These are phyloP conservation scores for Apus apus DNA, from an alignment of 2,113 vertebrate genomes.

Conservation along the genomic window DNA sequence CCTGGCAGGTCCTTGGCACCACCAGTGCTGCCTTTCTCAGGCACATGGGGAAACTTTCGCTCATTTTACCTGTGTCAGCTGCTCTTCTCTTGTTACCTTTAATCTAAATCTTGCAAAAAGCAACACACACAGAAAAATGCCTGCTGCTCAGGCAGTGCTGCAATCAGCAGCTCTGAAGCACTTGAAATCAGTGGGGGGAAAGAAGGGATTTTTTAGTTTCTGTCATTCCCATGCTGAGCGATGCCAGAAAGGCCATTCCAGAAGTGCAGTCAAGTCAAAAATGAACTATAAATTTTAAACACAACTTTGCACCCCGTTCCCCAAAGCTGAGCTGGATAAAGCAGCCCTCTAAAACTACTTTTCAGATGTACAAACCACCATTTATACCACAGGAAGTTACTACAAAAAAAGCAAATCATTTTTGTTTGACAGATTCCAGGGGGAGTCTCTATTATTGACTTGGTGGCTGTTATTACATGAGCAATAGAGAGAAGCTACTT, in stretches of 20 bases:
- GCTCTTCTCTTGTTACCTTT: background rate
- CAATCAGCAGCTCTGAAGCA: background rate
- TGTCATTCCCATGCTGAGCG: background rate
- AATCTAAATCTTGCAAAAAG: background rate
- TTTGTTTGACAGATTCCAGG: background rate
- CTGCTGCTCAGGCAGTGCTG: background rate
- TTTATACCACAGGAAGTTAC: background rate
- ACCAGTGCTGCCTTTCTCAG: background rate
- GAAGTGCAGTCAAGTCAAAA: background rate
- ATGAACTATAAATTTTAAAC: background rate
- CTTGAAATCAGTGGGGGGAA: background rate
- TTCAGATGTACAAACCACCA: background rate
- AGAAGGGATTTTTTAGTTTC: background rate
- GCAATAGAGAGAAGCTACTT: background rate
- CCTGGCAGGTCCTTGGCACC: background rate
- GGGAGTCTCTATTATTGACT: background rate
- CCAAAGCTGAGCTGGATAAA: background rate
- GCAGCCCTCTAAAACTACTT: background rate
- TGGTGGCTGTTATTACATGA: background rate
- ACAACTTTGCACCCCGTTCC: background rate
- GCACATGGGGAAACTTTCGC: background rate
- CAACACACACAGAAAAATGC: background rate
- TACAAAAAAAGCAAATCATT: background rate
- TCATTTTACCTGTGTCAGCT: background rate
- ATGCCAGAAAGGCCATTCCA: constrained; percentile 16